phyloP scores from a whole-genome alignment of 2,113 vertebrate genomes.

The Anarhynchus alexandrinus region DNA sequence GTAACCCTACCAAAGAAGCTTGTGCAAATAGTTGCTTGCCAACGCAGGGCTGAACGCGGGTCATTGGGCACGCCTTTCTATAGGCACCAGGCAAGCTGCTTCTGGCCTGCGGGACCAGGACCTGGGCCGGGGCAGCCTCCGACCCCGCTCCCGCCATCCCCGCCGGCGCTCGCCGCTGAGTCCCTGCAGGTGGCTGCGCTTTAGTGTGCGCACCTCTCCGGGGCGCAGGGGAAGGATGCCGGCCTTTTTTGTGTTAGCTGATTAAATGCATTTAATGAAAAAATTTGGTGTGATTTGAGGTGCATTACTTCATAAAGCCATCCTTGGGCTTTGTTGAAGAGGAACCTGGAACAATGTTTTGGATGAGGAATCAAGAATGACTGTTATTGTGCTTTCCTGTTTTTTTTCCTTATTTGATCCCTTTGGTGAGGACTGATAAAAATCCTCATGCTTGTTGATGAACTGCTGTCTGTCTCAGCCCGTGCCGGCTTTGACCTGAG shows the following conservation, averaged over 20 bases:
- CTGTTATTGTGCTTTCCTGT: accelerated
- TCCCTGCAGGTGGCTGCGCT: neutral
- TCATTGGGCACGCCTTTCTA: neutral
- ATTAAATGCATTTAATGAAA: too few relatives aligned
- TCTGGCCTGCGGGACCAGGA: neutral
- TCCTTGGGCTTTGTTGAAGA: neutral
- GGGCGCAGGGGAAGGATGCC: neutral
- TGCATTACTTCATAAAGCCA: neutral
- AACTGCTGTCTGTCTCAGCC: neutral
- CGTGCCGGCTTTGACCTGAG: neutral
- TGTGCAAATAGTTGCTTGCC: neutral
- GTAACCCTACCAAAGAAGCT: too few relatives aligned
- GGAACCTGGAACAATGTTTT: neutral
- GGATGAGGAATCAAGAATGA: neutral
- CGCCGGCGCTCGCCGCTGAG: accelerated
- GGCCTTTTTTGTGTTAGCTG: too few relatives aligned
- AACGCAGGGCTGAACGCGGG: accelerated
- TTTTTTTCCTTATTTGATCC: neutral
- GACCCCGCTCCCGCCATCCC: neutral
- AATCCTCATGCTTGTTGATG: too few relatives aligned
- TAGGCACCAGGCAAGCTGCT: accelerated
- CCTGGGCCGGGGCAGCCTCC: accelerated
- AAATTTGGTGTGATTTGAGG: neutral
- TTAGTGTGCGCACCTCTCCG: neutral
- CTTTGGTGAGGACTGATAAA: neutral